These are phyloP conservation scores for Aspidiotus rigidus DNA, from an alignment of 2,888 invertebrate species.

Conservation along the genomic window DNA sequence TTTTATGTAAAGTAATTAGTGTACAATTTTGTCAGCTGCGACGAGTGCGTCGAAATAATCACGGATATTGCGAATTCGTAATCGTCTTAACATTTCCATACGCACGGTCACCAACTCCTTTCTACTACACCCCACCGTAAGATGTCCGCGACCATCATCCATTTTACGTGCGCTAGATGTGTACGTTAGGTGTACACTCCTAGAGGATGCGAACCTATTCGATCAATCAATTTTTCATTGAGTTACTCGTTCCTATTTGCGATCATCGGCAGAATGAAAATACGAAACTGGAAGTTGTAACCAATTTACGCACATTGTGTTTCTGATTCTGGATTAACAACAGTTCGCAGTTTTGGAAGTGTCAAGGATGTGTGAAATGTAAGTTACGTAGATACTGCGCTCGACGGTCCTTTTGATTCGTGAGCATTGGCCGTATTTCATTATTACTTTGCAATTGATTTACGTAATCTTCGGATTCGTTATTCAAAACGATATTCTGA, in stretches of 20 bases:
- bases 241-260: too few relatives aligned
- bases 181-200: background rate
- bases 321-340: background rate
- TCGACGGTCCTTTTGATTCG: too few relatives aligned
- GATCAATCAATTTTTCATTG: too few relatives aligned
- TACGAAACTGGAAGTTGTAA: background rate
- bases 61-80: too few relatives aligned
- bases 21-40: background rate
- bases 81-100: background rate
- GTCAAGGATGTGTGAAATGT: slow-evolving; percentile 2
- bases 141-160: slow-evolving; percentile 1
- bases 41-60: background rate
- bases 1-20: slow-evolving; percentile 2
- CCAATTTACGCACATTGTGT: background rate
- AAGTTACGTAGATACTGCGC: background rate
- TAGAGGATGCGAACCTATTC: background rate
- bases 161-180: background rate
- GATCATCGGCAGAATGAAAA: too few relatives aligned
- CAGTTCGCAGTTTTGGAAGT: background rate
- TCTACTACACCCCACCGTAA: background rate
- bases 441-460: too few relatives aligned
- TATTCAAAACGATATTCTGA: too few relatives aligned
- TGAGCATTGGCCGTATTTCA: too few relatives aligned
- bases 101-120: background rate
- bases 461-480: too few relatives aligned